These are phyloP conservation scores for Myzus persicae DNA, from an alignment of 1,140 invertebrate species.

Conservation along the genomic window DNA sequence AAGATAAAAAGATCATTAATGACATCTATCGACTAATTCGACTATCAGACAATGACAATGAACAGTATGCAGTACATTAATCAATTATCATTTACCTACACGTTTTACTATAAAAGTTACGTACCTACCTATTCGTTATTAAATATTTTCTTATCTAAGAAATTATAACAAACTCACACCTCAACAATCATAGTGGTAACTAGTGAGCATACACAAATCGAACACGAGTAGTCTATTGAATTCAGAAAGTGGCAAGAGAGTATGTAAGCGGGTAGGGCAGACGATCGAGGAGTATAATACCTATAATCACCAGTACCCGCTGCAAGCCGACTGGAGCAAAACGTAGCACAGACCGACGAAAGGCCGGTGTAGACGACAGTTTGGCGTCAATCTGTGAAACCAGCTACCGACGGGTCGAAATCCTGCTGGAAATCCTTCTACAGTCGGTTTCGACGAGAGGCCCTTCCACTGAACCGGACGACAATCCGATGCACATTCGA, in stretches of 20 bases:
- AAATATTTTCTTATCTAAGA: background rate
- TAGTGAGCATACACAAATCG: background rate
- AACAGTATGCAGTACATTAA: background rate
- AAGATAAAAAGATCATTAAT: background rate
- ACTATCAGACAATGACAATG: background rate
- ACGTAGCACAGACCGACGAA: background rate
- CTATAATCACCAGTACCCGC: background rate
- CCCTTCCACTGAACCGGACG: background rate
- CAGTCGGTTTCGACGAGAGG: background rate
- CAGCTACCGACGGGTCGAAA: too few relatives aligned
- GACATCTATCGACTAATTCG: too few relatives aligned
- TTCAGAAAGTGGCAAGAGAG: background rate
- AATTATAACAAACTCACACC: background rate
- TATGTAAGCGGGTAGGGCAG: background rate
- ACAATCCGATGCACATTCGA: background rate
- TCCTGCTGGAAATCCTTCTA: too few relatives aligned
- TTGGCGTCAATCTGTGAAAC: too few relatives aligned
- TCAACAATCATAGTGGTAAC: background rate
- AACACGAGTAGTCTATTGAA: background rate
- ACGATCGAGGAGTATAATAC: background rate
- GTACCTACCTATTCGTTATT: background rate
- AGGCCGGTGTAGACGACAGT: too few relatives aligned
- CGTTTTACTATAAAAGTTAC: background rate
- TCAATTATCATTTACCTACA: background rate
- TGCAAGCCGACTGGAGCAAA: background rate